These are phyloP conservation scores for Nymphalis urticae DNA, from an alignment of 2,888 invertebrate species.

Conservation along the genomic window DNA sequence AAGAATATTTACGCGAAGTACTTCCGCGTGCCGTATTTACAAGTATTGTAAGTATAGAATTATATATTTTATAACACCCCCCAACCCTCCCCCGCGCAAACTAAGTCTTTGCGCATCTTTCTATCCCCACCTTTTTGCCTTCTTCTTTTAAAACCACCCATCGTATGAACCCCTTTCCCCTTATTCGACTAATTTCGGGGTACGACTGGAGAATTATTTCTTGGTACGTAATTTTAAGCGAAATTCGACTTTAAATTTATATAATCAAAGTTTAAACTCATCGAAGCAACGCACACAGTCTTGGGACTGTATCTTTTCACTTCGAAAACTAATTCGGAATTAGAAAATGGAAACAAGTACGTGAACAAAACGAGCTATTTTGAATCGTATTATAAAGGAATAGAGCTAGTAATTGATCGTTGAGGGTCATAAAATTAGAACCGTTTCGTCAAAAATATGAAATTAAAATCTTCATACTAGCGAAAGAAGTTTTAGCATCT, in stretches of 20 bases:
- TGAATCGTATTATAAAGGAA: conserved; percentile 32
- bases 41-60: conserved; percentile 83
- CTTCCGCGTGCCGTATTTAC: conserved; percentile 82
- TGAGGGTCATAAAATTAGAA: conserved; percentile 68
- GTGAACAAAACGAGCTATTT: conserved; percentile 36
- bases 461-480: conserved; percentile 83
- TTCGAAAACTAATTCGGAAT: conserved; percentile 81
- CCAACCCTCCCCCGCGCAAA: conserved; percentile 68
- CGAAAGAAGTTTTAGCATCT: conserved; percentile 83
- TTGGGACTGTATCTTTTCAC: conserved; percentile 82
- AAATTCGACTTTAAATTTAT: conserved; percentile 53
- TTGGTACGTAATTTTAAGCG: conserved; percentile 56
- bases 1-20: conserved; percentile 50
- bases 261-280: conserved; percentile 52
- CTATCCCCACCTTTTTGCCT: conserved; percentile 81
- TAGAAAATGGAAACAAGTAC: conserved; percentile 79
- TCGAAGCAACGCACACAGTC: conserved; percentile 59
- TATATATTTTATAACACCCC: conserved; percentile 81
- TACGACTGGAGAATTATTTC: conserved; percentile 82
- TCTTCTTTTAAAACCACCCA: conserved; percentile 82
- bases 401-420: conserved; percentile 48
- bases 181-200: conserved; percentile 82
- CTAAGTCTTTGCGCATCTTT: conserved; percentile 82
- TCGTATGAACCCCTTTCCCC: conserved; percentile 80
- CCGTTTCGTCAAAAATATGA: conserved; percentile 82